Evolutionary conservation across 2,888 invertebrate species (phyloP).

Genomic region (Congeria kusceri): DNA sequence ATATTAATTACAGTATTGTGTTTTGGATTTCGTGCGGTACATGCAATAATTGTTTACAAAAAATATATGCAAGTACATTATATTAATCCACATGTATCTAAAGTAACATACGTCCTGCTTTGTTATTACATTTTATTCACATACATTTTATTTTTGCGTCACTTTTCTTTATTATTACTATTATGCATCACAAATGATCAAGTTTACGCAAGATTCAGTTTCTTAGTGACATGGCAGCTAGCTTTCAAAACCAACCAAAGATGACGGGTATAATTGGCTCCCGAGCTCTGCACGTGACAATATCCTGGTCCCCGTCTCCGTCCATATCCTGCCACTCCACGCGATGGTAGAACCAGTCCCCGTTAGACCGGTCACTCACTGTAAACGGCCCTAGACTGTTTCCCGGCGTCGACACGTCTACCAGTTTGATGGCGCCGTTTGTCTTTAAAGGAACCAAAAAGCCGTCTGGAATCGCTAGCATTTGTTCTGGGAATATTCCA

Average conservation of each 20-base stretch:
- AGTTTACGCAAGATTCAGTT: too few species aligned
- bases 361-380: conserved; percentile 43
- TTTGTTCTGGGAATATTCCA: conserved; percentile 36
- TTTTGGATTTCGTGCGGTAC: too few species aligned
- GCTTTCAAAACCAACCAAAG: conserved; percentile 36
- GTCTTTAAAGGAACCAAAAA: conserved; percentile 73
- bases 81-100: too few species aligned
- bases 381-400: conserved; percentile 52
- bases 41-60: too few species aligned
- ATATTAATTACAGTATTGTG: too few species aligned
- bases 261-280: conserved; percentile 62
- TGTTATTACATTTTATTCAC: too few species aligned
- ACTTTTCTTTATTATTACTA: too few species aligned
- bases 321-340: conserved; percentile 76
- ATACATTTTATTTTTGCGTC: too few species aligned
- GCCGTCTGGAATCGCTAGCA: conserved; percentile 69
- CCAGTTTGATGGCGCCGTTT: conserved; percentile 62
- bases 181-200: too few species aligned
- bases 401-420: conserved; percentile 53
- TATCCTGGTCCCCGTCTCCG: conserved; percentile 72
- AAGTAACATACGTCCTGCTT: too few species aligned
- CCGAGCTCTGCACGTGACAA: conserved; percentile 70
- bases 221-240: too few species aligned
- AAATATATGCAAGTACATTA: too few species aligned
- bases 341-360: conserved; percentile 73